Base-by-base conservation (phyloP, 2,113 vertebrate species). In the Panurus biarmicus region DNA sequence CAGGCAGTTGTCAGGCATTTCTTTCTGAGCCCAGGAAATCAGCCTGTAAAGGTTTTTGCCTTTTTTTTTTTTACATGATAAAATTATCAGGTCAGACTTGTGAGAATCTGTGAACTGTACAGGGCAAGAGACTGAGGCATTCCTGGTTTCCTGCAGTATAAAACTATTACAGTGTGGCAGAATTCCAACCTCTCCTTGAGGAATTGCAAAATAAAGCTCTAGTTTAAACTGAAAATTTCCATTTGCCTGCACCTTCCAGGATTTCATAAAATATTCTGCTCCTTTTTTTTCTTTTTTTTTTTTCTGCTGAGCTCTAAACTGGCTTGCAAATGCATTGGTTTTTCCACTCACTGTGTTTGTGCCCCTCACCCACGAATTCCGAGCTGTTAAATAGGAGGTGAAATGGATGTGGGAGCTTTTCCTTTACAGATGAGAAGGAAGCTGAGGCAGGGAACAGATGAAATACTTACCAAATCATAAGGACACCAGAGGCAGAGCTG, bases 181-280 rank as follows among this genome's bases (percentile, higher is more conserved):
- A 60, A 31, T 50, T 79, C 81, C 91, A 94, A 10, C 2, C 85
- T 87, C 47, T 70, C 70, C 70, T 89, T 60, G 53, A 93, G 67
- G 64, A 95, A 95, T 91, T 87, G 71, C 94, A 94, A 89, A 91
- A 76, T 44, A 91, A 89, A 91, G 67, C 38, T 61, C 22, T 18
- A 47, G 35, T 62, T 95, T 29, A 54, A 74, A 91, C 48, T 12
- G 47, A 91, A 80, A 89, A 62, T 62, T 85, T 94, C 86, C 73
- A 92, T 40, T 95, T 85, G 35, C 29, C 60, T 84, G 54, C 28
- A 54, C 60, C 51, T 73, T 85, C 71, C 93, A 89, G 69, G 48
- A 87, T 67, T 95, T 93, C 47, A 60, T 77, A 77, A 83, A 83
- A 38, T 25, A 79, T 47, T 57, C 79, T 56, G 31, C 33, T 51